Base-by-base conservation (phyloP, 2,113 vertebrate genomes). In the Cyphomyrus discorhynchus region DNA sequence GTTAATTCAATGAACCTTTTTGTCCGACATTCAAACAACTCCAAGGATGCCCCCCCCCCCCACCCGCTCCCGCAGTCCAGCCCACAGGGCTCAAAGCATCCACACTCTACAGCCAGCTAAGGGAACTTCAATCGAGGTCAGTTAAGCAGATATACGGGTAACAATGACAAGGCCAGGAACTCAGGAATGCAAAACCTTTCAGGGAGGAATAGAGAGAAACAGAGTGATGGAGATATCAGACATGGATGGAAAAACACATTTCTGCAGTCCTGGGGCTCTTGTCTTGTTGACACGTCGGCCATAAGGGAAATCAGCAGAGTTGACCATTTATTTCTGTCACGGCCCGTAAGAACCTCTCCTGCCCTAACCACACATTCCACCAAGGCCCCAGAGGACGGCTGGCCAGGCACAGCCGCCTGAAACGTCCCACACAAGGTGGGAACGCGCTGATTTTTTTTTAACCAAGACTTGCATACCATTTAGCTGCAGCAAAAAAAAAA, bases 1-100 rank as follows among this genome's bases (percentile, higher is more conserved):
- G 95, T 97, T 95, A 95, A 95, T 94, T 96, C 96, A 96, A 97
- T 97, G 95, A 96, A 95, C 92, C 95, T 96, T 97, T 97, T 97
- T 98, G 96, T 98, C 96, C 93, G 91, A 95, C 92, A 90, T 95
- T 95, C 96, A 96, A 97, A 97, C 96, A 94, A 96, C 96, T 97
- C 96, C 97, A 96, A 97, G 97, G 96, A 88, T 95, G 95, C 95
- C 95, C 94, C 94, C 92, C 93, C 95, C 52, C 15, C 52, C 1
- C 50, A 17, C 17, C 52, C 95, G 91, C 92, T 94, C 94, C 92
- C 93, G 94, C 95, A 66, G 94, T 95, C 95, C 94, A 94, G 90
- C 95, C 92, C 94, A 95, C 93, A 95, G 92, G 92, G 93, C 90
- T 94, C 95, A 93, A 93, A 94, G 95, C 94, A 94, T 83, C 95